phyloP scores from a whole-genome alignment of 2,113 vertebrate species.

The Amphiprion percula region DNA sequence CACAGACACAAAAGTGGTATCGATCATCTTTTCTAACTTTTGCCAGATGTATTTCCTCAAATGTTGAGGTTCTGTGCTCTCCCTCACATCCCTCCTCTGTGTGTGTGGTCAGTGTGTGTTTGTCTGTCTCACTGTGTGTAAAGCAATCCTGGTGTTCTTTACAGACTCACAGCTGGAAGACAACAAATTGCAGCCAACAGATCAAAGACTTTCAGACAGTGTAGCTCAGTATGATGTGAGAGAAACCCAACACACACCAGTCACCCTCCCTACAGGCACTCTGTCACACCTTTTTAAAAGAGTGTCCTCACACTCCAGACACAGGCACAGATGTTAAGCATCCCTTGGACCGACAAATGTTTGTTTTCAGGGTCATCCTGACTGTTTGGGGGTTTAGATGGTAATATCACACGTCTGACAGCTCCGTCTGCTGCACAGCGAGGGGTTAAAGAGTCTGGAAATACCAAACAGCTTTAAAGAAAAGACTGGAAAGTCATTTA shows the following conservation, averaged over 20 bases:
- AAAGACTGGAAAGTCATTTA: background rate
- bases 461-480: constrained; percentile 3
- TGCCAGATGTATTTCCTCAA: background rate
- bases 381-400: constrained; percentile 22
- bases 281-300: constrained; percentile 59
- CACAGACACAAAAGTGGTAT: too few relatives aligned
- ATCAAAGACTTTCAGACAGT: constrained; percentile 66
- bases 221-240: constrained; percentile 12
- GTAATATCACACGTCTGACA: constrained; percentile 24
- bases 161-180: constrained; percentile 69
- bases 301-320: constrained; percentile 41
- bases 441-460: constrained; percentile 6
- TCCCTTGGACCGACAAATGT: constrained; percentile 45
- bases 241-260: constrained; percentile 3
- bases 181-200: constrained; percentile 70
- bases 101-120: constrained; percentile 55
- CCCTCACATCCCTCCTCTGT: constrained; percentile 12
- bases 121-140: constrained; percentile 31
- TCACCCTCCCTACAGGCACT: constrained; percentile 42
- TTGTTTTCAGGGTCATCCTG: constrained; percentile 25
- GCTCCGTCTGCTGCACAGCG: constrained; percentile 1
- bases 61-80: background rate
- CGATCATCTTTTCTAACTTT: too few relatives aligned
- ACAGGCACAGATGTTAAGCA: constrained; percentile 20
- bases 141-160: constrained; percentile 43